Evolutionary conservation across 2,113 vertebrate species (phyloP).

Genomic region (Hippocampus zosterae): DNA sequence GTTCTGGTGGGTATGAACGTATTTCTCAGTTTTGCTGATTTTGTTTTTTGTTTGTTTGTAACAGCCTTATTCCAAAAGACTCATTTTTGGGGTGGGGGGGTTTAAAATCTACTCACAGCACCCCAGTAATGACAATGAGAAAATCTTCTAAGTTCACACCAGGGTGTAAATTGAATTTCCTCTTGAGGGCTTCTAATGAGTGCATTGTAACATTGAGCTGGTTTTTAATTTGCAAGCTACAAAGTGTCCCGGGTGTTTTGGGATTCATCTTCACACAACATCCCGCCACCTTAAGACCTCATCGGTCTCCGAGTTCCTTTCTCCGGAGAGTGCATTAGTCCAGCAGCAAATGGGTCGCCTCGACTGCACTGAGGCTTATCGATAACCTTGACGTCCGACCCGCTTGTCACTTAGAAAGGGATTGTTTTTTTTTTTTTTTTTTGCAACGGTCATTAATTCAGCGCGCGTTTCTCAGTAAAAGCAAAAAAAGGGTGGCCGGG

Average conservation of each 20-base stretch:
- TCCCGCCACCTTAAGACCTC: conserved; percentile 4
- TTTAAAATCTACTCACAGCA: neutral
- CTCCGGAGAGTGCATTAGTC: conserved; percentile 14
- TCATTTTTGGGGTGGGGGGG: too few species aligned
- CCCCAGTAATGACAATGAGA: neutral
- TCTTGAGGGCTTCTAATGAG: neutral
- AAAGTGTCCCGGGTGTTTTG: conserved; percentile 26
- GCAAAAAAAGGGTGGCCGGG: neutral
- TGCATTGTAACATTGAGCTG: neutral
- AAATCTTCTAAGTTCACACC: neutral
- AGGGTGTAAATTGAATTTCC: neutral
- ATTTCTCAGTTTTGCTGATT: neutral
- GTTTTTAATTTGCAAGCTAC: conserved; percentile 14
- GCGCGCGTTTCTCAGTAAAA: conserved; percentile 4
- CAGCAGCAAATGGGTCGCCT: conserved; percentile 26
- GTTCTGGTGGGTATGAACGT: conserved; percentile 83
- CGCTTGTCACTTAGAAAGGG: conserved; percentile 5
- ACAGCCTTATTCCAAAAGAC: too few species aligned
- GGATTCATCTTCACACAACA: conserved; percentile 20
- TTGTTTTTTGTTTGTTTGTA: too few species aligned
- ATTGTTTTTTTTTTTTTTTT: conserved; percentile 1
- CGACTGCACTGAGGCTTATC: conserved; percentile 26
- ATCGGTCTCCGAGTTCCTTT: conserved; percentile 5
- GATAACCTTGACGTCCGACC: conserved; percentile 21
- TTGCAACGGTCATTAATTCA: conserved; percentile 19